Evolutionary conservation across 2,888 invertebrate species (phyloP), one percentile per base, ranked within the genome.

Genomic region (Diaperis boleti): DNA sequence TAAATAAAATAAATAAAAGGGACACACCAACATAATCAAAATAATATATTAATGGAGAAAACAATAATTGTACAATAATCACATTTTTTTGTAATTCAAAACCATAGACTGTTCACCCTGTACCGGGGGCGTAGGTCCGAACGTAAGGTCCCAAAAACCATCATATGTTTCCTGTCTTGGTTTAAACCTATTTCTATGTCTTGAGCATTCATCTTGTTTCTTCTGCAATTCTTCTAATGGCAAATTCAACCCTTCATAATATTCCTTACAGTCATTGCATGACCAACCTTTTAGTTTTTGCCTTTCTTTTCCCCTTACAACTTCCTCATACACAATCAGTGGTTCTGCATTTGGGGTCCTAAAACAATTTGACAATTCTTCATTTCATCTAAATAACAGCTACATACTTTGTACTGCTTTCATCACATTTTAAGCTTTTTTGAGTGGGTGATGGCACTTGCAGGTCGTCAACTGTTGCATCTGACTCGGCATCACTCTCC

Each of bases 171-270:
- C 75, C 26, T 74, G 69, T 20, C 68, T 66, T 37, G 79, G 78
- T 59, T 79, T 75, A 65, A 77, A 82, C 62, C 79, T 81, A 45
- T 79, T 78, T 67, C 82, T 74, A 70, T 85, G 85, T 59, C 80
- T 81, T 0, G 85, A 85, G 74, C 85, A 85, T 22, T 76, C 72
- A 69, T 84, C 79, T 73, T 80, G 79, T 37, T 77, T 74, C 54
- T 77, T 74, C 67, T 79, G 70, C 14, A 82, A 60, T 72, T 84
- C 81, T 39, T 78, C 72, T 1, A 80, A 75, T 1, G 80, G 67
- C 22, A 83, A 69, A 44, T 76, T 71, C 50, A 74, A 67, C 3
- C 55, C 49, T 20, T 65, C 61, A 64, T 76, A 77, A 55, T 75
- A 76, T 35, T 71, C 62, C 69, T 67, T 66, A 64, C 77, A 77